Base-by-base conservation (phyloP, 2,888 invertebrate genomes). In the Amblyjoppa proteus region DNA sequence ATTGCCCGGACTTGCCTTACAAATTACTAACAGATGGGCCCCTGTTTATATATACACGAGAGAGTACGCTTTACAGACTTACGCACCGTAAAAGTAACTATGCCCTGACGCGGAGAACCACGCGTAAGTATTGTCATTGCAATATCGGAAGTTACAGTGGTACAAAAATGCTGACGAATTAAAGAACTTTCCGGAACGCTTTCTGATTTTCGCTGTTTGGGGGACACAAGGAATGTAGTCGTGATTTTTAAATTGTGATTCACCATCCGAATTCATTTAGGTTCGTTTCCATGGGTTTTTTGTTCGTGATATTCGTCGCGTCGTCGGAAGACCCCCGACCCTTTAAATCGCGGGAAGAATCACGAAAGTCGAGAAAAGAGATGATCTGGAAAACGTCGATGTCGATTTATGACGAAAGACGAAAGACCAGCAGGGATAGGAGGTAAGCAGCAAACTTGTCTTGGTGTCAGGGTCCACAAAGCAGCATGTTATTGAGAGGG, bases 21-120 rank as follows among this genome's bases (percentile, higher is more conserved):
- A 92, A 92, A 93, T 93, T 93, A 92, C 92, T 89, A 92, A 92
- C 93, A 93, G 93, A 92, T 92, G 93, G 92, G 90, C 82, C 90
- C 88, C 87, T 89, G 91, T 91, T 90, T 90, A 89, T 89, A 87
- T 73, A 58, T 41, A 80, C 68, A 68, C 58, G 49, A 31, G 51
- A 68, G 73, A 58, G 58, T 77, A 45, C 51, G 49, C 28, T 70
- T n/a, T 64, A 64, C 84, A 41, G 76, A 68, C 64, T 74, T 6
- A 6, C 64, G 28, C 74, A 75, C 74, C 75, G 64, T 78, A 78
- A 78, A 84, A 75, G 73, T 78, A 85, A 81, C 78, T 75, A 68
- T 77, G 53, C 28, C 49, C n/a, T 25, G 41, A 79, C 53, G 49
- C 31, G 38, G 41, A 77, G 75, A 64, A 38, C 31, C 51, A 71